Base-by-base conservation (phyloP, 2,888 invertebrate genomes). In the Nemurella pictetii region DNA sequence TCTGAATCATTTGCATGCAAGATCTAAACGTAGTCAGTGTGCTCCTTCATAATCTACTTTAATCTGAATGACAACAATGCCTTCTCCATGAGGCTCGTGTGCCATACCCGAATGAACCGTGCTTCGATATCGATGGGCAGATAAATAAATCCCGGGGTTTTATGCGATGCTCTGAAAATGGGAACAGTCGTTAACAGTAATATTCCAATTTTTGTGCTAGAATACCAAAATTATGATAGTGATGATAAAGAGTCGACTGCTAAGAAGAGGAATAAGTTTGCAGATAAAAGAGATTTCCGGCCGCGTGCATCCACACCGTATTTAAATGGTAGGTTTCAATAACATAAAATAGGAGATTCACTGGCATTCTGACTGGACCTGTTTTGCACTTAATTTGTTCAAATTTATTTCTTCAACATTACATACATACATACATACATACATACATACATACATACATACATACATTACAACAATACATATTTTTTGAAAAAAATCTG, bases 121-220 rank as follows among this genome's bases (percentile, higher is more conserved):
- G 55, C 9, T 7, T 20, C 20, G 55, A 55, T 55, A 2, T 55
- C 2, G 2, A 55, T 7, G 20, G 20, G 55, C 20, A 55, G 1
- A 55, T 55, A 55, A 55, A 55, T 55, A 20, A 55, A 15, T 55
- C 20, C 12, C 20, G 20, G 15, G 15, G 9, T 55, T 55, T 55
- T 15, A 55, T 55, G 55, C 55, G 12, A 55, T 55, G 55, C 9
- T 2, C 20, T 55, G 55, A 55, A 78, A 73, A 90, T 90, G 89
- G 88, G 89, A 87, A 86, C 89, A 84, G 88, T 88, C 85, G 88
- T 90, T 12, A 73, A 84, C 73, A 74, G 28, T 36, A 74, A 35
- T 72, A 90, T 90, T 88, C 90, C 90, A 85, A 87, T 89, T 86
- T 90, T 90, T 88, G 89, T 90, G 86, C 89, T 90, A 86, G 90